Evolutionary conservation across 2,797 vertebrate genomes (phyloP).

Genomic region (Diceros bicornis): DNA sequence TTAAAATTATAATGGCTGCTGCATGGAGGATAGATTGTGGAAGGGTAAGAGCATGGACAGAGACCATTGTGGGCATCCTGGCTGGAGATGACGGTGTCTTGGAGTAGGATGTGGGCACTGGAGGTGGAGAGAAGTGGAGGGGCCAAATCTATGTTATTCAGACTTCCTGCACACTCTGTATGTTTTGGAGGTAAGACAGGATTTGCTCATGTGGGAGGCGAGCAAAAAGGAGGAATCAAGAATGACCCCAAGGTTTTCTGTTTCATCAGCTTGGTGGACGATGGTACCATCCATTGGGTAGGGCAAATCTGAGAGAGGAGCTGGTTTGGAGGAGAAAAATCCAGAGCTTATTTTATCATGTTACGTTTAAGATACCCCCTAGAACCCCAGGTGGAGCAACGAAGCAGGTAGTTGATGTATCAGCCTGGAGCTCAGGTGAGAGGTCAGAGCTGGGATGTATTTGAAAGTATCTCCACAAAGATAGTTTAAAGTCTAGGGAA

Average conservation of each 20-base stretch:
- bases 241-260: background rate
- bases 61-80: background rate
- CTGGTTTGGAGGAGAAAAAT: background rate
- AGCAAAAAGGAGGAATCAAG: background rate
- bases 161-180: background rate
- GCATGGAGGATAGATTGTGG: background rate
- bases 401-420: background rate
- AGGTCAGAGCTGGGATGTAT: background rate
- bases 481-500: background rate
- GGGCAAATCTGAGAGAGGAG: background rate
- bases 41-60: background rate
- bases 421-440: background rate
- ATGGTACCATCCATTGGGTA: too few relatives aligned
- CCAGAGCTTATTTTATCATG: background rate
- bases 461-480: background rate
- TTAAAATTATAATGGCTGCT: background rate
- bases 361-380: background rate
- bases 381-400: background rate
- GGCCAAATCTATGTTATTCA: background rate
- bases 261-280: background rate
- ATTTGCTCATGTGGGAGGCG: background rate
- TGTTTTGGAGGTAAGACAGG: background rate
- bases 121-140: background rate
- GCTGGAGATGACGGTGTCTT: background rate
- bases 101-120: background rate